phyloP scores from a whole-genome alignment of 23 tunicate species.

The Halocynthia roretzi region DNA sequence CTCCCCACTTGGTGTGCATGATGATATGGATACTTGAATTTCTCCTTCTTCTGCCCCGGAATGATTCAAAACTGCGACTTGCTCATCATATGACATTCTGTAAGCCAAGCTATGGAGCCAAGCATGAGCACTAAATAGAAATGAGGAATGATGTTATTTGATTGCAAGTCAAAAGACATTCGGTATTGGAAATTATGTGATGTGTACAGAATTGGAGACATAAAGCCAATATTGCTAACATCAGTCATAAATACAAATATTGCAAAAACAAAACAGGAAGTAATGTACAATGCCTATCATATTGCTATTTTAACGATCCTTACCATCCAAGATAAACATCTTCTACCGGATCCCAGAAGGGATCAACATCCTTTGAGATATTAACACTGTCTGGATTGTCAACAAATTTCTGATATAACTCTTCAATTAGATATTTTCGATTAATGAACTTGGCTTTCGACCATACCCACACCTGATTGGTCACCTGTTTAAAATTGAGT shows the following conservation, averaged over 20 bases:
- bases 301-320: background rate
- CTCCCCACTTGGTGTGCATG: conserved; percentile 48
- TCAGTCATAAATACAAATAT: background rate
- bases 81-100: conserved; percentile 53
- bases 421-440: conserved; percentile 67
- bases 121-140: conserved; percentile 45
- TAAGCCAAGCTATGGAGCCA: conserved; percentile 65
- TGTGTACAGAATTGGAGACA: background rate
- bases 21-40: conserved; percentile 36
- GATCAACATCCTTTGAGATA: conserved; percentile 42
- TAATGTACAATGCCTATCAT: background rate
- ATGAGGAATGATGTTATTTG: background rate
- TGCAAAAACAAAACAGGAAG: background rate
- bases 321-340: conserved; percentile 79
- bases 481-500: conserved; percentile 12
- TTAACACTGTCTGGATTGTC: conserved; percentile 34
- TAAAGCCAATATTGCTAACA: background rate
- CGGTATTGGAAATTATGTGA: background rate
- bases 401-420: conserved; percentile 40
- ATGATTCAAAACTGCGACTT: conserved; percentile 26
- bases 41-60: conserved; percentile 48
- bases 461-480: conserved; percentile 82
- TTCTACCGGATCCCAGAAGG: conserved; percentile 85
- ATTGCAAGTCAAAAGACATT: background rate
- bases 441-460: conserved; percentile 62